Base-by-base conservation (phyloP, 2,113 vertebrate genomes). In the Furnarius figulus region DNA sequence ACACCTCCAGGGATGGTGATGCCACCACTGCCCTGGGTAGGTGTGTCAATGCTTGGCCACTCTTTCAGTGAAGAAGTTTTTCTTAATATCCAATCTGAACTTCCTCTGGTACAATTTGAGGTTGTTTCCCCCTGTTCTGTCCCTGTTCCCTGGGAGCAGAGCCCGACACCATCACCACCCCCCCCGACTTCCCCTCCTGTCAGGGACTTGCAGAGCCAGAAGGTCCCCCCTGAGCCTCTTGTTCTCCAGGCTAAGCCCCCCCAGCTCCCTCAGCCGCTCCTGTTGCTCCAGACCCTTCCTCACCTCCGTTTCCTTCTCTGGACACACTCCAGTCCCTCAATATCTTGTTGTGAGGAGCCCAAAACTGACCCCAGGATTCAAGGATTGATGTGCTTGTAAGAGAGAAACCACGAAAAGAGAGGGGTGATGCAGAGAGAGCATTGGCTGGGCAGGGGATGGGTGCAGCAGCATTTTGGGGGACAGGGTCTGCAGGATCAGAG, bases 121-220 rank as follows among this genome's bases (percentile, higher is more conserved):
- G 50, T 67, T 1, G 0, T 58, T 66, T 4, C 50, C 59, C 28
- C 18, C n/a, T 6, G 3, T 25, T 33, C 27, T 40, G 12, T 63
- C 27, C 22, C 33, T 70, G 55, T 61, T 46, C 39, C 72, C 33
- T 68, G 62, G 62, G 17, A 68, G 62, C 63, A 68, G 2, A 67
- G 23, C n/a, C 85, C 1, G 4, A 68, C 17, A 17, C 53, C 10
- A 13, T 9, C 17, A 17, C 53, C 10, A 13, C 11, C 25, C 17
- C 11, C 24, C 24, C 21, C 1, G 1, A 21, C 37, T 61, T 46
- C 25, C 14, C 19, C 74, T 87, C 65, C 65, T 87, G 56, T 1
- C 74, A 71, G 74, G 25, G 65, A 62, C 4, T 2, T 78, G 46
- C 39, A 79, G 56, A 79, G 65, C 33, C 55, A 87, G 9, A 39